Evolutionary conservation across 2,888 invertebrate species (phyloP), one percentile per base, ranked within the genome.

Genomic region (Alcis repandata): DNA sequence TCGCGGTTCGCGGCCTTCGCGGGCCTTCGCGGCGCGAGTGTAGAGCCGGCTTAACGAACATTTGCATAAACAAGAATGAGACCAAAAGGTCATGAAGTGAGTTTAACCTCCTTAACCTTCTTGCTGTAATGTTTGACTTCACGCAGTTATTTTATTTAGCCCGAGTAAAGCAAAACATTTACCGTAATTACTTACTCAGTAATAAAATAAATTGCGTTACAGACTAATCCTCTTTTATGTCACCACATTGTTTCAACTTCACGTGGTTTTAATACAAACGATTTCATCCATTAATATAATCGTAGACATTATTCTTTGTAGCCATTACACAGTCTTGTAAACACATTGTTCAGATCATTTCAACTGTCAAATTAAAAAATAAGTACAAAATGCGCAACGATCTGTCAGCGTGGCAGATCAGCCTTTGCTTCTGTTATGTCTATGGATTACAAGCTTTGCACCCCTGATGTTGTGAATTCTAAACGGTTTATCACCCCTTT

Each of bases 381-480:
- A 57, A 63, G 27, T 65, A 49, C 63, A 69, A 75, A 84, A 77
- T 20, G 82, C 79, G 79, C 83, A 87, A 86, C 86, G 86, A 75
- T 63, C 77, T 74, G 78, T 77, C 76, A 83, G 88, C 87, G 86
- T 73, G 66, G 62, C 88, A 73, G 90, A 91, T 90, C 83, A 77
- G 86, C 88, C 90, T 78, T 73, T 74, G 75, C 73, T 72, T 76
- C 77, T 54, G 56, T 61, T 32, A n/a, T 60, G 52, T 63, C 49
- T 48, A 43, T 60, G 49, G 63, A 63, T 70, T 70, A 65, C 40
- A 27, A 33, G 19, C 27, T 40, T 66, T 57, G 13, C 46, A 33
- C 46, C 60, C 59, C 41, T 45, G 38, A 20, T 45, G 22, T 45
- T 58, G 49, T 49, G 49, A 33, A 49, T 51, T 19, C 48, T 57